Conservation (phyloP, 2,888 invertebrate species). For the Agrilus cyanescens region DNA sequence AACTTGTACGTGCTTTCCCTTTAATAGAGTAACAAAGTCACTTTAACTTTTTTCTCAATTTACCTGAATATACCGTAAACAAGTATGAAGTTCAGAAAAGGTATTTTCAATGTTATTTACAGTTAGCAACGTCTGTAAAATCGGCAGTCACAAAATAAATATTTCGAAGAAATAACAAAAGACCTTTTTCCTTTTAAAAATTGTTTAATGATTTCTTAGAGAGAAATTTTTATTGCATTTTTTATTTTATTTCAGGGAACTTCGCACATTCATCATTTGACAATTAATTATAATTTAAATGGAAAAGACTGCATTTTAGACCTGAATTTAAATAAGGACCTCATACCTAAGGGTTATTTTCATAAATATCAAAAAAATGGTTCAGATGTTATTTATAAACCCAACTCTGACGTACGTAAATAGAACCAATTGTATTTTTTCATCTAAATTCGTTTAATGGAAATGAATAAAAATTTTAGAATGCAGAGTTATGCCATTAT, state of each 20-base stretch:
- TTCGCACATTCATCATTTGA: slow-evolving; percentile 43
- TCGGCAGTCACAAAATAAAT: too few species aligned
- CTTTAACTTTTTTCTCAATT: too few species aligned
- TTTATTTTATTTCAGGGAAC: slow-evolving; percentile 32
- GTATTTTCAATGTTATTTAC: too few species aligned
- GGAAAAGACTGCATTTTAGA: slow-evolving; percentile 56
- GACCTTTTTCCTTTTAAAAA: too few species aligned
- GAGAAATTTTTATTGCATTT: too few species aligned
- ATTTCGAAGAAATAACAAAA: too few species aligned
- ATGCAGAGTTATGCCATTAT: slow-evolving; percentile 64
- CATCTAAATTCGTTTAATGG: not conserved
- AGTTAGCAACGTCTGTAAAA: too few species aligned
- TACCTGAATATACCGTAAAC: too few species aligned
- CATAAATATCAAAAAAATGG: slow-evolving; percentile 47
- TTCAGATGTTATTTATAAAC: slow-evolving; percentile 42
- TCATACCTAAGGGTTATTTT: slow-evolving; percentile 57
- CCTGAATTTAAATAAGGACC: slow-evolving; percentile 57
- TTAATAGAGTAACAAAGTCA: too few species aligned
- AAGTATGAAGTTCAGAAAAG: too few species aligned
- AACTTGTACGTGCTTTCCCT: too few species aligned
- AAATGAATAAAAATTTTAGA: slow-evolving; percentile 38
- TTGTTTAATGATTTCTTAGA: not conserved
- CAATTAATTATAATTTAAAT: slow-evolving; percentile 53
- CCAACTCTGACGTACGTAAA: slow-evolving; percentile 40
- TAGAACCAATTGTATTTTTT: slow-evolving; percentile 2